Evolutionary conservation across 2,797 vertebrate species (phyloP).

Genomic region (Triplophysa yarkandensis): DNA sequence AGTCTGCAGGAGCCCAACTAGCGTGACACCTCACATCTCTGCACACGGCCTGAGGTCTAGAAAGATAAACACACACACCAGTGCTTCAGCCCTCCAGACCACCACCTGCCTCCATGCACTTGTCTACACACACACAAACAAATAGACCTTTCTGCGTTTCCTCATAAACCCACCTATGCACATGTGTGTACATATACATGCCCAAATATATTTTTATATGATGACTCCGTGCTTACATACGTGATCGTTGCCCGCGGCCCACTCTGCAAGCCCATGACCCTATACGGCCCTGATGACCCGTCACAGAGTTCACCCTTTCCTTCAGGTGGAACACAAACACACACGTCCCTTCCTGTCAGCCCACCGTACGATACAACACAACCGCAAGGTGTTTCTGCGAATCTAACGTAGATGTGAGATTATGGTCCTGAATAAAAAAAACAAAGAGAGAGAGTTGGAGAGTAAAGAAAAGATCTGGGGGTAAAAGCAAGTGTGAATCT

Average conservation of each 20-base stretch:
- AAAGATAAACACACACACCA: slow-evolving; percentile 40
- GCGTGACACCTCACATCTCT: slow-evolving; percentile 71
- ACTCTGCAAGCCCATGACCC: slow-evolving; percentile 42
- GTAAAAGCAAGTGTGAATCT: slow-evolving; percentile 76
- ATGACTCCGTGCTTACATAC: slow-evolving; percentile 20
- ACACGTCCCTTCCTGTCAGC: neutral
- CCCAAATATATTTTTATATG: slow-evolving; percentile 9
- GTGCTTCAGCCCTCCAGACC: slow-evolving; percentile 48
- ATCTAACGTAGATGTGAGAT: slow-evolving; percentile 38
- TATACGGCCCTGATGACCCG: slow-evolving; percentile 38
- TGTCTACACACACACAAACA: slow-evolving; percentile 26
- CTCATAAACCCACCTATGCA: slow-evolving; percentile 25
- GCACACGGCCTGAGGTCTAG: slow-evolving; percentile 39
- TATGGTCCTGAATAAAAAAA: slow-evolving; percentile 10
- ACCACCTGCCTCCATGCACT: slow-evolving; percentile 49
- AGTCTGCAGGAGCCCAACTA: slow-evolving; percentile 77
- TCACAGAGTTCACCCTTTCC: slow-evolving; percentile 45
- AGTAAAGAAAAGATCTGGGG: slow-evolving; percentile 65
- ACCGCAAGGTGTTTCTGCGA: slow-evolving; percentile 38
- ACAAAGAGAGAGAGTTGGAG: slow-evolving; percentile 39
- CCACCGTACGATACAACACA: slow-evolving; percentile 37
- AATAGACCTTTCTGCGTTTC: slow-evolving; percentile 12
- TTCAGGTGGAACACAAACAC: slow-evolving; percentile 45
- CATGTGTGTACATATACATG: neutral
- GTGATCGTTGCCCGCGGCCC: slow-evolving; percentile 12